These are phyloP conservation scores for Cephalopachus bancanus DNA, from an alignment of 2,797 vertebrate species.

Conservation along the genomic window DNA sequence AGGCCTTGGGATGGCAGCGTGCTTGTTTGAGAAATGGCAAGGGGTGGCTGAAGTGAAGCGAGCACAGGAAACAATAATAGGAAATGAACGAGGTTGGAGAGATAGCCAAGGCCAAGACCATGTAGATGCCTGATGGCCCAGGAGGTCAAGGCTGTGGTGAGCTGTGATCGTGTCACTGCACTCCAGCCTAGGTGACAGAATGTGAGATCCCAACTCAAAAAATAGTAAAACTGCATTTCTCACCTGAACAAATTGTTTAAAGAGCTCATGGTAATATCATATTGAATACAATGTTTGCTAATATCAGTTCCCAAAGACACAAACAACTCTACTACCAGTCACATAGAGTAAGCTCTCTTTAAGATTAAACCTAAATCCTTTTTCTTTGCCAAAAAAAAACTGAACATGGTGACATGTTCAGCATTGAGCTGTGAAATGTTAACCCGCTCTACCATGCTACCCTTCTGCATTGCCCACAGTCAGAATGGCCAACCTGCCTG, in stretches of 20 bases:
- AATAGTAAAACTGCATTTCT: not conserved
- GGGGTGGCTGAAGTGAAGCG: not conserved
- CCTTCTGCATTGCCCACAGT: not conserved
- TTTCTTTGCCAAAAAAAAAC: not conserved
- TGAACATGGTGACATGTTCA: not conserved
- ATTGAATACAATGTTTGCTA: not conserved
- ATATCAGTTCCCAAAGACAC: not conserved
- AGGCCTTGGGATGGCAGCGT: not conserved
- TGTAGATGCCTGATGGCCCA: not conserved
- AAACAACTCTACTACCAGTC: not conserved
- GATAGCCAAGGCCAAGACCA: not conserved
- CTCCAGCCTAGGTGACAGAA: too few species aligned
- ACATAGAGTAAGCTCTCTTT: not conserved
- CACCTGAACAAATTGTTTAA: not conserved
- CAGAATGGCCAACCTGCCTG: not conserved
- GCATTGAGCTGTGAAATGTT: not conserved
- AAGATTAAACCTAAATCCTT: constrained; percentile 1
- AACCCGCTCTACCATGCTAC: not conserved
- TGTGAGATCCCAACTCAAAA: too few species aligned
- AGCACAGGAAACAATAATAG: not conserved
- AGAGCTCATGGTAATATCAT: not conserved
- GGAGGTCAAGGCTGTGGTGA: too few species aligned
- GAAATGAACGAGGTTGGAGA: not conserved
- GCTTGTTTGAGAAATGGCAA: not conserved
- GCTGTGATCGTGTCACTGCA: too few species aligned